Percentiles rank a stretch among this genome's conserved stretches.
phyloP scores from a whole-genome alignment of 37 sponge, comb jelly and placozoan species.

The Petrosia ficiformis region DNA sequence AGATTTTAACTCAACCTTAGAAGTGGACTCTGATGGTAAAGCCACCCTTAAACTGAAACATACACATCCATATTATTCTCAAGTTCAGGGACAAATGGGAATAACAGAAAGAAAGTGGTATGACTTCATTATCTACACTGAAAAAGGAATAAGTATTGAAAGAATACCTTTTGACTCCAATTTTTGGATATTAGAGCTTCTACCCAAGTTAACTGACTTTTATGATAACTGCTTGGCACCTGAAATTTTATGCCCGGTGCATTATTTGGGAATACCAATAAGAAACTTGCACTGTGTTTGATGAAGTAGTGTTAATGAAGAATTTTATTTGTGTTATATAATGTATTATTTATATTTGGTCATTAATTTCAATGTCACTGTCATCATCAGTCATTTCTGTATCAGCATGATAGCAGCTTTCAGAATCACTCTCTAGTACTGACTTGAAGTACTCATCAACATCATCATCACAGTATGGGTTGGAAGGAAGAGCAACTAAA shows the following conservation, averaged over 20 bases:
- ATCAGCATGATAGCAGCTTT: not conserved
- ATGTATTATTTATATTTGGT: not conserved
- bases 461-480: conserved; percentile 1
- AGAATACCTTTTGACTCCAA: conserved; percentile 32
- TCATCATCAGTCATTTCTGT: no score
- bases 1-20: conserved; percentile 1
- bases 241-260: conserved; percentile 56
- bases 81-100: conserved; percentile 62
- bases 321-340: not conserved
- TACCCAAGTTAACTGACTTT: conserved; percentile 36
- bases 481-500: conserved; percentile 17
- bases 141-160: conserved; percentile 42
- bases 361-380: no score
- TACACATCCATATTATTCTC: conserved; percentile 38
- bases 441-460: not conserved
- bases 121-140: conserved; percentile 59
- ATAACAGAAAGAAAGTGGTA: conserved; percentile 52
- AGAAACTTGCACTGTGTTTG: no score
- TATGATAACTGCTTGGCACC: conserved; percentile 60
- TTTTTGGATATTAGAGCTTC: conserved; percentile 26
- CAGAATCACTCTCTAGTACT: not conserved
- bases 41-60: conserved; percentile 9
- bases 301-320: no score
- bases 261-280: conserved; percentile 33
- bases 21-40: not conserved